Percentiles rank a stretch among this genome's conserved stretches.
Conservation (phyloP, 2,113 vertebrate species). For the Deroptyus accipitrinus region DNA sequence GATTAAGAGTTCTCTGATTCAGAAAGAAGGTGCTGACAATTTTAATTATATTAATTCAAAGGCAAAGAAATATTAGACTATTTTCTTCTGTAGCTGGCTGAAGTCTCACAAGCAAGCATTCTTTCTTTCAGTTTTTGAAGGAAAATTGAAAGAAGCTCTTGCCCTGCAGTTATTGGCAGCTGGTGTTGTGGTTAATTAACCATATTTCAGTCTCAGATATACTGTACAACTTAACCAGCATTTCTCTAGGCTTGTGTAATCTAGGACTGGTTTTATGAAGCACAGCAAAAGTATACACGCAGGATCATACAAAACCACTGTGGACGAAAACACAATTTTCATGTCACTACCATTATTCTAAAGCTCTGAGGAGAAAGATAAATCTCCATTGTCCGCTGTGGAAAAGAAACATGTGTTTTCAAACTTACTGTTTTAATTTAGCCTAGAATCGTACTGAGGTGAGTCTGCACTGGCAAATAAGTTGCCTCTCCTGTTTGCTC, state of each 20-base stretch:
- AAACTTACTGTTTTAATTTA: not conserved
- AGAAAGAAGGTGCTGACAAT: not conserved
- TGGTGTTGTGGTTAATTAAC: conserved; percentile 11
- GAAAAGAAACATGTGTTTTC: not conserved
- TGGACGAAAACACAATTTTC: not conserved
- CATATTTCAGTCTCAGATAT: conserved; percentile 20
- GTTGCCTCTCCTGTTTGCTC: not conserved
- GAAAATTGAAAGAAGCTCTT: conserved; percentile 20
- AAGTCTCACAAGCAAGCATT: not conserved
- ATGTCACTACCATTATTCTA: not conserved
- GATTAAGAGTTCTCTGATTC: not conserved
- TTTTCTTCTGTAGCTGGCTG: not conserved
- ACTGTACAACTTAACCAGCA: not conserved
- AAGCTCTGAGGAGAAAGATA: not conserved
- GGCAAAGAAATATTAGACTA: not conserved
- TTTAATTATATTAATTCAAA: not conserved
- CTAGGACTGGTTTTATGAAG: conserved; percentile 24
- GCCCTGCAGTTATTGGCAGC: conserved; percentile 37
- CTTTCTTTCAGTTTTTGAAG: conserved; percentile 14
- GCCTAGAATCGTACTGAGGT: not conserved
- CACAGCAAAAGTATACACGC: not conserved
- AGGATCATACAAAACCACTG: not conserved
- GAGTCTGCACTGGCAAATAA: not conserved
- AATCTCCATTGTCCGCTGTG: not conserved
- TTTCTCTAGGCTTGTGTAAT: conserved; percentile 31